Percentiles rank a stretch among this genome's conserved stretches.
Conservation (phyloP, 2,797 vertebrate species). For the Eulemur albifrons region DNA sequence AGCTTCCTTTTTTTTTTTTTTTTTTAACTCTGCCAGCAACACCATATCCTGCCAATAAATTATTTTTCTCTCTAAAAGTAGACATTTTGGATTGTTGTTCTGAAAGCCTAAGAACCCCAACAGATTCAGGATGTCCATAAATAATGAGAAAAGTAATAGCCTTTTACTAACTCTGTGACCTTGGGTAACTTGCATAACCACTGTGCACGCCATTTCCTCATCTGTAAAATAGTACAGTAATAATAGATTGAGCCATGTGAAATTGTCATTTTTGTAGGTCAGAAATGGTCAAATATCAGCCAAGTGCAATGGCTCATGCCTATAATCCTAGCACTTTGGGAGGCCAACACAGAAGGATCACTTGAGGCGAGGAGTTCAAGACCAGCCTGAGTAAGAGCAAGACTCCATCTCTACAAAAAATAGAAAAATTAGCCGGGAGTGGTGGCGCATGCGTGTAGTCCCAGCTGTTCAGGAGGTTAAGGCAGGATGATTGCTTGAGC, state of each 20-base stretch:
- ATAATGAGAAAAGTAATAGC: slow-evolving; percentile 41
- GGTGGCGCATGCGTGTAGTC: not conserved
- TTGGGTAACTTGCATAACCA: slow-evolving; percentile 2
- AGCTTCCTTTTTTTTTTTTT: not conserved
- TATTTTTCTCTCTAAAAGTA: slow-evolving; percentile 18
- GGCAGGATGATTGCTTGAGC: not conserved
- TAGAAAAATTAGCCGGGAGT: not conserved
- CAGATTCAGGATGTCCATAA: not conserved
- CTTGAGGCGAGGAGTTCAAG: not conserved
- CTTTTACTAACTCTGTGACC: slow-evolving; percentile 5
- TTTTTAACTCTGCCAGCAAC: not conserved
- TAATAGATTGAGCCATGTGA: not conserved
- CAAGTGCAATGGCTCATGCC: not conserved
- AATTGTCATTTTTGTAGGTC: not conserved
- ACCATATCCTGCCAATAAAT: not conserved
- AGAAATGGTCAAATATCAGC: not conserved
- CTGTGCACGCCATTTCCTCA: not conserved
- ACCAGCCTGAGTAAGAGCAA: not conserved
- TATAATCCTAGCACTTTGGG: not conserved
- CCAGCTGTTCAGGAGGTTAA: not conserved
- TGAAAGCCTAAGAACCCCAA: not conserved
- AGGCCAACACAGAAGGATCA: not conserved
- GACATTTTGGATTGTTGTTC: not conserved
- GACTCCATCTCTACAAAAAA: not conserved
- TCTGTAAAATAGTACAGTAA: not conserved